Base-by-base conservation (phyloP, 1,140 invertebrate species). In the Phymastichus coffea region DNA sequence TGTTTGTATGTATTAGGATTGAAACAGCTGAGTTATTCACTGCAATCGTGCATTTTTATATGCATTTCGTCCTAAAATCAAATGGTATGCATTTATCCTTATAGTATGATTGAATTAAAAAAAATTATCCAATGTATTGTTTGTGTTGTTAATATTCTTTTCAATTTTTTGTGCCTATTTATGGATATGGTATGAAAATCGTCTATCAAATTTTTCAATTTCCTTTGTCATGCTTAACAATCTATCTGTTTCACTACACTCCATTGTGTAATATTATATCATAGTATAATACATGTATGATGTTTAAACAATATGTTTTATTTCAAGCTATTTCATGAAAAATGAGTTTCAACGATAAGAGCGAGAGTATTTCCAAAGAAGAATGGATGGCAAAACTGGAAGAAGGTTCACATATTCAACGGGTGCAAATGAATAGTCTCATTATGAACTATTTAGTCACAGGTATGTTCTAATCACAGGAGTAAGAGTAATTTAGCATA, bases 361-460 rank as follows among this genome's bases (percentile, higher is more conserved):
- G 76, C 43, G 75, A 76, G 10, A 66, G 69, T 43, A 65, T 75
- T 58, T 70, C 76, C 4, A 76, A 77, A 44, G 78, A 79, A 28
- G 75, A 80, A 48, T 79, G 77, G 77, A 69, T 77, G 6, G 69
- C 74, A 7, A 78, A 77, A 55, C 52, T 80, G 7, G 76, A 79
- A 14, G 90, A 93, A 70, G 86, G 85, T 58, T 85, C 92, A 44
- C 91, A 93, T 63, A 88, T 96, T 64, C 92, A 93, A 43, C 83
- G 95, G 65, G 86, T 88, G 40, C 92, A 95, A 67, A 96, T 98
- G 91, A 98, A 98, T 76, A 92, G 93, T 76, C 82, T 98, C 35
- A 95, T 99, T 56, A 98, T 99, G 96, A 97, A 99, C 80, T 99
- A 99, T 80, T 83, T 99, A 65, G 94, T 98, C 2, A 97, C 94